A percentile compares a stretch with the other conserved stretches of the same genome.
Conservation (phyloP, 2,888 invertebrate genomes). For the Drosophila anceps region DNA sequence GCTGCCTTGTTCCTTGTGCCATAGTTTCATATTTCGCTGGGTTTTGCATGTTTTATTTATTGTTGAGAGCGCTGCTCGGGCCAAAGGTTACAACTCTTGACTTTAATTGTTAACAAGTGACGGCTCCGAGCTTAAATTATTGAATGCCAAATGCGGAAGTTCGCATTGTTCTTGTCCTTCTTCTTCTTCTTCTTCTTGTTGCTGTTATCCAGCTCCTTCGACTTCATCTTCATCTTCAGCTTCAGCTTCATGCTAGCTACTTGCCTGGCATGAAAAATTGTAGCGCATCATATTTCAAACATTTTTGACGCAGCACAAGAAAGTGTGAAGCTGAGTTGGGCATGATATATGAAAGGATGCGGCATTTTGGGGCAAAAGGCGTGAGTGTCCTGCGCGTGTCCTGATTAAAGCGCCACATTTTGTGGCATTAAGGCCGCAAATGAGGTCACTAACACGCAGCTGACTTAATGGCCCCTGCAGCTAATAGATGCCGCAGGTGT, state of each 20-base stretch:
- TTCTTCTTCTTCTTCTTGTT: constrained; percentile 12
- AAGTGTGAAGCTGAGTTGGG: background rate
- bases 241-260: background rate
- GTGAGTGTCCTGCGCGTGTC: constrained; percentile 12
- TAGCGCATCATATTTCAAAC: constrained; percentile 61
- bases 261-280: constrained; percentile 45
- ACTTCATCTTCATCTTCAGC: constrained; percentile 6
- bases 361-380: constrained; percentile 19
- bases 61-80: constrained; percentile 35
- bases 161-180: constrained; percentile 15
- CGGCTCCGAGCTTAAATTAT: constrained; percentile 69
- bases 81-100: constrained; percentile 74
- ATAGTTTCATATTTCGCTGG: constrained; percentile 76
- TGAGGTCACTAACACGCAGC: constrained; percentile 58
- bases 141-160: constrained; percentile 60
- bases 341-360: constrained; percentile 9
- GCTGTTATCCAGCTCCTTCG: constrained; percentile 6
- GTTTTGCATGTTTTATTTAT: constrained; percentile 76
- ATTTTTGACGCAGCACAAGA: constrained; percentile 32
- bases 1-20: constrained; percentile 22
- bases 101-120: constrained; percentile 78
- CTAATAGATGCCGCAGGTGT: constrained; percentile 49
- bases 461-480: constrained; percentile 32
- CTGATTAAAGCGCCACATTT: constrained; percentile 57
- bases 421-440: constrained; percentile 49